Conservation (phyloP, 2,113 vertebrate genomes). For the Misgurnus anguillicaudatus region DNA sequence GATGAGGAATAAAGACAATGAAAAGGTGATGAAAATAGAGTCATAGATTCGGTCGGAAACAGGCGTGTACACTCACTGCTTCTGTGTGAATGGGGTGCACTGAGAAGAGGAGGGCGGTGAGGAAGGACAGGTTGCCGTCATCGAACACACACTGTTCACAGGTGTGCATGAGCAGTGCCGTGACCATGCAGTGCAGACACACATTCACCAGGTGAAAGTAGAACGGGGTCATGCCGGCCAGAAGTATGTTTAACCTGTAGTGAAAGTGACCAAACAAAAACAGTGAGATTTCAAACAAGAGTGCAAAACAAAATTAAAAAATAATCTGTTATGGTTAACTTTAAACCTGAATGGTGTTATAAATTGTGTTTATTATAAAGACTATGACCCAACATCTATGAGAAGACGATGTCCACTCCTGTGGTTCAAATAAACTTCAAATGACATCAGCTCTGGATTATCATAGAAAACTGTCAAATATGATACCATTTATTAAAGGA, state of each 20-base stretch:
- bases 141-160: conserved; percentile 85
- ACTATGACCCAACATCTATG: no score
- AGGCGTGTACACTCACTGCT: conserved; percentile 81
- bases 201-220: conserved; percentile 92
- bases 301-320: no score
- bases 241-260: conserved; percentile 85
- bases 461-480: no score
- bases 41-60: background rate
- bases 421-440: no score
- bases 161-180: conserved; percentile 86
- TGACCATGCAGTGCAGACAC: conserved; percentile 85
- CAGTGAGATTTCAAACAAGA: background rate
- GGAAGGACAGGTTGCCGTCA: conserved; percentile 78
- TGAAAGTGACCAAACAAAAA: background rate
- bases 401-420: no score
- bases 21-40: background rate
- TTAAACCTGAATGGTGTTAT: background rate
- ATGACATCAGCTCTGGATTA: no score
- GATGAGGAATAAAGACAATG: background rate
- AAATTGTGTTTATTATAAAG: background rate
- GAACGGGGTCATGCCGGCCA: conserved; percentile 88
- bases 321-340: no score
- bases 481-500: no score
- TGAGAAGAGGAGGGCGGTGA: conserved; percentile 87
- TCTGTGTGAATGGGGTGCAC: conserved; percentile 96